A percentile compares a stretch with the other conserved stretches of the same genome.
These are phyloP conservation scores for Anticlea derivata DNA, from an alignment of 2,888 invertebrate species.

Conservation along the genomic window DNA sequence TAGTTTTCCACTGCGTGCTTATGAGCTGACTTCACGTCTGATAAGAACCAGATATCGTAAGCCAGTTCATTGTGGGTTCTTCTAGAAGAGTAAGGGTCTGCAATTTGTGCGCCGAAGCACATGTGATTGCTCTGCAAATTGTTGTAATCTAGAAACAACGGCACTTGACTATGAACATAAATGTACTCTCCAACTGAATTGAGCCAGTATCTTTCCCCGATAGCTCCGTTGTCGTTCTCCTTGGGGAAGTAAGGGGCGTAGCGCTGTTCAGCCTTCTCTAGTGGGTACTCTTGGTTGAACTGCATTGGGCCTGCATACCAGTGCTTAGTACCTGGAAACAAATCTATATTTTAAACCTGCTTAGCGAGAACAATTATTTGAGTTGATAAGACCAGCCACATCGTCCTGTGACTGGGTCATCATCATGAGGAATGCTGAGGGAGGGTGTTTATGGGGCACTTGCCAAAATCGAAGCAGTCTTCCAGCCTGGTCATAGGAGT, in stretches of 20 bases:
- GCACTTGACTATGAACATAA: slow-evolving; percentile 85
- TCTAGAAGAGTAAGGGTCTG: slow-evolving; percentile 79
- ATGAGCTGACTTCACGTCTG: slow-evolving; percentile 85
- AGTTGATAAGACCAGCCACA: too few species aligned
- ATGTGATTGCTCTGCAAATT: slow-evolving; percentile 76
- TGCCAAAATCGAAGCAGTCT: slow-evolving; percentile 78
- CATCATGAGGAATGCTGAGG: neutral
- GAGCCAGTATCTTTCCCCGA: slow-evolving; percentile 88
- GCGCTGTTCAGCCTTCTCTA: slow-evolving; percentile 77
- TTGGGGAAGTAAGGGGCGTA: slow-evolving; percentile 83
- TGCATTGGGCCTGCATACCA: slow-evolving; percentile 89
- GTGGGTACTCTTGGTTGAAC: slow-evolving; percentile 84
- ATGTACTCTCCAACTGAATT: slow-evolving; percentile 88
- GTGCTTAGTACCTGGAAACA: slow-evolving; percentile 64
- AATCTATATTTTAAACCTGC: too few species aligned
- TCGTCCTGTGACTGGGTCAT: neutral
- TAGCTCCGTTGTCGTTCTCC: slow-evolving; percentile 80
- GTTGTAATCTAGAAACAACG: slow-evolving; percentile 89
- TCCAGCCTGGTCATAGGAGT: slow-evolving; percentile 56
- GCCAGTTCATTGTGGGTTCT: slow-evolving; percentile 69
- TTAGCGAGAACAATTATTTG: too few species aligned
- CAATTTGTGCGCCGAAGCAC: slow-evolving; percentile 82
- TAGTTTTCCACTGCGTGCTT: slow-evolving; percentile 84
- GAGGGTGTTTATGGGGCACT: neutral
- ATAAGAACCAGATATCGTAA: slow-evolving; percentile 85